These are phyloP conservation scores for Protobothrops flavoviridis DNA, from an alignment of 2,113 vertebrate genomes.

Conservation along the genomic window DNA sequence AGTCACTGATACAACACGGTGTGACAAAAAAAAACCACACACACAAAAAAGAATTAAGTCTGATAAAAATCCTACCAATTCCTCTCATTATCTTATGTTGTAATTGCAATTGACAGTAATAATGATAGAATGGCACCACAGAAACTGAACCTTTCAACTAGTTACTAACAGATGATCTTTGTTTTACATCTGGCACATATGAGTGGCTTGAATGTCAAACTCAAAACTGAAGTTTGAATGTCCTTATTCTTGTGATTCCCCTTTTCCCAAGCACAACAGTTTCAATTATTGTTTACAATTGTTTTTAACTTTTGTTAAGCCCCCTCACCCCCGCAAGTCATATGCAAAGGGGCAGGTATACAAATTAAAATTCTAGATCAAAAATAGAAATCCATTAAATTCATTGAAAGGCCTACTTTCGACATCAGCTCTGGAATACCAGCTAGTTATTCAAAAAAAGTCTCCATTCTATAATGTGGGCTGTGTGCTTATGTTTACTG, in stretches of 20 bases:
- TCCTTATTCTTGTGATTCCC: neutral
- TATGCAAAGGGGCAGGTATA: no score
- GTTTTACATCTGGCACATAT: conserved; percentile 68
- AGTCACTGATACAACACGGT: conserved; percentile 63
- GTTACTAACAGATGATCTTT: conserved; percentile 49
- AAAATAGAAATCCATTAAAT: no score
- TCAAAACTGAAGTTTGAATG: neutral
- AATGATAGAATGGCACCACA: conserved; percentile 70
- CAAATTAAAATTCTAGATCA: no score
- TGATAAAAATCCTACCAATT: conserved; percentile 63
- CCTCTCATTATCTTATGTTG: conserved; percentile 54
- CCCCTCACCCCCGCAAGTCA: no score
- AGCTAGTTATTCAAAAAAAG: no score
- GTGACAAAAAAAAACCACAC: conserved; percentile 76
- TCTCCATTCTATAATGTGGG: no score
- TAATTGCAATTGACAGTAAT: conserved; percentile 87
- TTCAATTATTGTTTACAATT: no score
- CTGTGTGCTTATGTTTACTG: conserved; percentile 62
- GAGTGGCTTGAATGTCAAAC: neutral
- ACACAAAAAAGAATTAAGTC: conserved; percentile 88
- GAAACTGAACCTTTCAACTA: conserved; percentile 48
- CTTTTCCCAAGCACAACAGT: no score
- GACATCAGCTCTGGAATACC: no score
- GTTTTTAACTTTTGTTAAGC: no score
- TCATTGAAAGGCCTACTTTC: no score